phyloP scores from a whole-genome alignment of 2,888 invertebrate genomes.

The Callimorpha dominula region DNA sequence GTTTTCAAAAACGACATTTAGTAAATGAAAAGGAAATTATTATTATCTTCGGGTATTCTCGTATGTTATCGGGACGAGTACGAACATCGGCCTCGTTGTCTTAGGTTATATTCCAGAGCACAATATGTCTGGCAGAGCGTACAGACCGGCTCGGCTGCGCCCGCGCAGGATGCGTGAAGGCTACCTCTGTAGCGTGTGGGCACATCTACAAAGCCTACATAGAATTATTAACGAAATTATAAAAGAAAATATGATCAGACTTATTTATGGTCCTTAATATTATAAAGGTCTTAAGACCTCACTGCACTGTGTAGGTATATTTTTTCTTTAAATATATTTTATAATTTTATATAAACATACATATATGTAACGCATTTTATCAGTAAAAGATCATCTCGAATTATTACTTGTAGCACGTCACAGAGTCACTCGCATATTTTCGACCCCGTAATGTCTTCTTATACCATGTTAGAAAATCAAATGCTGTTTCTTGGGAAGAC shows the following conservation, averaged over 20 bases:
- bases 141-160: slow-evolving; percentile 13
- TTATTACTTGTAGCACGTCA: not conserved
- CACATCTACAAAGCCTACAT: not conserved
- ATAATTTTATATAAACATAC: no score
- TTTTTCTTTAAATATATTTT: no score
- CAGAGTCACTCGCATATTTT: not conserved
- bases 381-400: not conserved
- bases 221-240: not conserved
- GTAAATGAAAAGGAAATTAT: not conserved
- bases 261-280: not conserved
- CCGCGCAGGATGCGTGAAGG: slow-evolving; percentile 25
- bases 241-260: not conserved
- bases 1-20: not conserved
- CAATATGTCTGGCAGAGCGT: slow-evolving; percentile 21
- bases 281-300: no score
- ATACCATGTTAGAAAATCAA: not conserved
- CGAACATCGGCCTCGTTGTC: slow-evolving; percentile 1
- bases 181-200: slow-evolving; percentile 7
- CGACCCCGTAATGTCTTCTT: not conserved
- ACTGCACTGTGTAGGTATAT: no score
- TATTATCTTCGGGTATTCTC: not conserved
- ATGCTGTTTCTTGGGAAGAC: not conserved
- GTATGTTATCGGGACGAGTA: not conserved
- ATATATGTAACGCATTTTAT: no score
- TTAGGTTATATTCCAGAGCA: slow-evolving; percentile 3